These are phyloP conservation scores for Antitype chi DNA, from an alignment of 2,888 invertebrate genomes.

Conservation along the genomic window DNA sequence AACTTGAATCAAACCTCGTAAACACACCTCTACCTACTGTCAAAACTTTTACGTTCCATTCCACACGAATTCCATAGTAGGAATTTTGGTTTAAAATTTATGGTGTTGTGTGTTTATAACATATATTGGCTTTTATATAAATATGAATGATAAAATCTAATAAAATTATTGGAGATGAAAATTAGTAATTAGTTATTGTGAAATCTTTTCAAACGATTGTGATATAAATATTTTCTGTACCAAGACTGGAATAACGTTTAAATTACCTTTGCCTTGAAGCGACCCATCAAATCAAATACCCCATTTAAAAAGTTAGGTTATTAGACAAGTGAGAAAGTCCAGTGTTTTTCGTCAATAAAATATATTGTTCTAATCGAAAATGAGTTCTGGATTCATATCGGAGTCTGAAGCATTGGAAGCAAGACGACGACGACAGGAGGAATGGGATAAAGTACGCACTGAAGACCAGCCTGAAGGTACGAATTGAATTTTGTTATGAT, in stretches of 20 bases:
- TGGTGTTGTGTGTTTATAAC: not conserved
- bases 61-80: not conserved
- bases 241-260: conserved; percentile 3
- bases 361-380: conserved; percentile 75
- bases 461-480: conserved; percentile 97
- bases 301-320: conserved; percentile 62
- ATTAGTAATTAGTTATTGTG: too few relatives aligned
- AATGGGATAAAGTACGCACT: conserved; percentile 98
- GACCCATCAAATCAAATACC: conserved; percentile 36
- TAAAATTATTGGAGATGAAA: too few relatives aligned
- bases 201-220: not conserved
- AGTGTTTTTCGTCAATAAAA: conserved; percentile 45
- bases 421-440: conserved; percentile 95
- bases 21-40: not conserved
- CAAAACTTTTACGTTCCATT: conserved; percentile 21
- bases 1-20: conserved; percentile 5
- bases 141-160: not conserved
- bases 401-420: conserved; percentile 96
- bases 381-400: conserved; percentile 98
- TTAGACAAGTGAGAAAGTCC: conserved; percentile 21
- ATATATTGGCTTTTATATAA: not conserved
- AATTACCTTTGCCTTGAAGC: conserved; percentile 34
- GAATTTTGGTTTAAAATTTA: not conserved
- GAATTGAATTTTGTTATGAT: conserved; percentile 48
- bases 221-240: not conserved